Evolutionary conservation across 1,140 invertebrate species (phyloP), one percentile per base, ranked within the genome.

Genomic region (Drosophila sturtevanti): DNA sequence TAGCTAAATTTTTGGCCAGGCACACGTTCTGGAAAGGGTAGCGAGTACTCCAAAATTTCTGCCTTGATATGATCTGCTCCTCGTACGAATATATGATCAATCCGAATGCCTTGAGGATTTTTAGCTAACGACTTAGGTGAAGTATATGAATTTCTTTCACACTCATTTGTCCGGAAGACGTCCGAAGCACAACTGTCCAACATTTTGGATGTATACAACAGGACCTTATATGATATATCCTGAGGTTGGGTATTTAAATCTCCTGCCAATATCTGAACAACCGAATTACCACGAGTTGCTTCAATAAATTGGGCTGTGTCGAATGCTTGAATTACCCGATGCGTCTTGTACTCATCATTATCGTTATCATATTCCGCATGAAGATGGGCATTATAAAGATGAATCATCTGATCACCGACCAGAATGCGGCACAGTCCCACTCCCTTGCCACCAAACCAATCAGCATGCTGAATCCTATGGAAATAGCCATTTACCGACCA

Each of bases 371-470:
- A 99, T 92, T 99, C 97, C n/a, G 98, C 98, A 93, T 99, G 98
- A 31, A 99, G 93, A 95, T 99, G 98, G 77, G 98, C 96, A 68
- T 95, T 95, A 92, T 98, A 99, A 69, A 99, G 91, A 24, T 87
- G 96, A 18, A 99, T 93, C 58, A 93, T 93, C 61, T 96, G 92
- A 66, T 96, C 94, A 16, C 94, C 92, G 64, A 94, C 92, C 68
- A 95, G 92, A 9, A 98, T 93, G 81, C 94, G 94, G 81, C 96
- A 98, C n/a, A 99, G 92, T 10, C 97, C 98, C 59, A 99, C 95
- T 37, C 98, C 98, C 94, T 99, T 99, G 6, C 98, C 98, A 59
- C 97, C 98, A 93, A 98, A 99, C 98, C 98, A 99, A 91, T 99
- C 98, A 1, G 97, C 98, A 93, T 99, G 98, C 54, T 98, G 96